phyloP scores from a whole-genome alignment of 2,888 invertebrate species.

The Dryomyza anilis region DNA sequence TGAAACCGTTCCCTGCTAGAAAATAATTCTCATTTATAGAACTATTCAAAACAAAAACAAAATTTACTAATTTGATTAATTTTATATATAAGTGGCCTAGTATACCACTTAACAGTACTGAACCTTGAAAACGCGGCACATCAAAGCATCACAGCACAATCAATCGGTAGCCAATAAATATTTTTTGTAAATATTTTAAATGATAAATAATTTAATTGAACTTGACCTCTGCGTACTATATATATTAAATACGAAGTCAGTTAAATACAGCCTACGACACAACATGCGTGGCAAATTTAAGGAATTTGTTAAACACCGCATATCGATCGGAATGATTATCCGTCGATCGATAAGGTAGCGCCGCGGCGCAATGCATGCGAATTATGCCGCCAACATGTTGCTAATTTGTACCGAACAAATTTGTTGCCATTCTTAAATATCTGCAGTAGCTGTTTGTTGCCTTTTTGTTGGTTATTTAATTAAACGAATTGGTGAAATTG shows the following conservation, averaged over 20 bases:
- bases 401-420: slow-evolving; percentile 26
- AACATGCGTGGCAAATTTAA: slow-evolving; percentile 4
- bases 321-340: background rate
- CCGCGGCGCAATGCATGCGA: background rate
- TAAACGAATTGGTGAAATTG: slow-evolving; percentile 1
- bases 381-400: slow-evolving; percentile 15
- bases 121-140: slow-evolving; percentile 1
- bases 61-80: too few species aligned
- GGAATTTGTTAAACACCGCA: background rate
- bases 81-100: too few species aligned
- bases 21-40: slow-evolving; percentile 18
- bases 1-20: background rate
- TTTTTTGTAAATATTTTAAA: background rate
- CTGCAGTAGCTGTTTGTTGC: background rate
- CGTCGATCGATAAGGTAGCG: background rate
- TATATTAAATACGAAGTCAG: background rate
- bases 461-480: background rate
- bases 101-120: too few species aligned
- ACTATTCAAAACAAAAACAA: background rate
- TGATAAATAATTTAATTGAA: too few species aligned
- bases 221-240: background rate
- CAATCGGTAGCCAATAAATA: background rate
- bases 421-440: too few species aligned
- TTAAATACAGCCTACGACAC: background rate
- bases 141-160: background rate